Conservation (phyloP, 2,113 vertebrate species). For the Abramis brama region DNA sequence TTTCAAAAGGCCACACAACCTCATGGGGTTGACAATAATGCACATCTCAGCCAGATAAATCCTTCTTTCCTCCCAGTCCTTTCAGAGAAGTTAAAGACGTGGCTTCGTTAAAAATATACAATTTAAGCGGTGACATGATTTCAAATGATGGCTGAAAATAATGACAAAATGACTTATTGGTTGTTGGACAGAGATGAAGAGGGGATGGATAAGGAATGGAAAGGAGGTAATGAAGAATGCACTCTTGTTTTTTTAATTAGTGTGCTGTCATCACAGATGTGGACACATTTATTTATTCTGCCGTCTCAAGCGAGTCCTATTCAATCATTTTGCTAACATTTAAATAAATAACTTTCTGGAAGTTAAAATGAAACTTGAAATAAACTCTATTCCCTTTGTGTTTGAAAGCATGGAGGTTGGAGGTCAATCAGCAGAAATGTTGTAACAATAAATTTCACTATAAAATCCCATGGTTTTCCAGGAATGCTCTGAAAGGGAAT, state of each 20-base stretch:
- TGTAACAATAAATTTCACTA: conserved; percentile 1
- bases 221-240: conserved; percentile 50
- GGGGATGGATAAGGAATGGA: conserved; percentile 34
- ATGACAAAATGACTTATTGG: conserved; percentile 67
- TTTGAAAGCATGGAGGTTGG: neutral
- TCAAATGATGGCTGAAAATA: conserved; percentile 47
- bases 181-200: conserved; percentile 1
- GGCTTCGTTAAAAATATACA: conserved; percentile 69
- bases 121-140: conserved; percentile 41
- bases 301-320: neutral
- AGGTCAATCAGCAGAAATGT: neutral
- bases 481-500: conserved; percentile 15
- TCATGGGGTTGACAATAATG: conserved; percentile 68
- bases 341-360: neutral
- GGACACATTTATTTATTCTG: conserved; percentile 43
- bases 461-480: neutral
- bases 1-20: conserved; percentile 56
- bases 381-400: neutral
- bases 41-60: conserved; percentile 68
- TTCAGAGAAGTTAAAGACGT: conserved; percentile 64
- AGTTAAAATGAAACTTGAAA: conserved; percentile 20
- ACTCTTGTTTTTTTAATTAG: conserved; percentile 44
- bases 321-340: neutral
- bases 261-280: conserved; percentile 42
- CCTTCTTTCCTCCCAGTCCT: conserved; percentile 40